Evolutionary conservation across 1,140 invertebrate species (phyloP).

Genomic region (Megalonaias nervosa): DNA sequence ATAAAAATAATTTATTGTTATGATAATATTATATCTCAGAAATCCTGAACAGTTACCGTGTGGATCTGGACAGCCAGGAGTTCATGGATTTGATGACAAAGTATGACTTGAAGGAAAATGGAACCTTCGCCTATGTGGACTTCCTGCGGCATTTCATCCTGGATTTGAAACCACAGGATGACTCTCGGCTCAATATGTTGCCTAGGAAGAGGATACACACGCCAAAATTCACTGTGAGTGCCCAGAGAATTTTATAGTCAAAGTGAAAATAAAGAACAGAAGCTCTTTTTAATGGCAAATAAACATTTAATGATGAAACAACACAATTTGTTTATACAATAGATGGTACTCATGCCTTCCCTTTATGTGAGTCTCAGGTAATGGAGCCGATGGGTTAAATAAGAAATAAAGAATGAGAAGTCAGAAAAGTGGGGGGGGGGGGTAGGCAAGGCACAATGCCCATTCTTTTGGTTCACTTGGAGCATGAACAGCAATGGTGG

Average conservation of each 20-base stretch:
- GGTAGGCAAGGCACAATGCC: no score
- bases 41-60: conserved; percentile 49
- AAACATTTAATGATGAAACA: no score
- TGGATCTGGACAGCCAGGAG: conserved; percentile 55
- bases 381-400: no score
- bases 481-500: no score
- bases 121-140: conserved; percentile 62
- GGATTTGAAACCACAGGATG: conserved; percentile 52
- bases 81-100: conserved; percentile 62
- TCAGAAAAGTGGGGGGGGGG: no score
- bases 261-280: background rate
- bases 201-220: conserved; percentile 45
- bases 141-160: conserved; percentile 68
- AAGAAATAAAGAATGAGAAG: no score
- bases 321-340: no score
- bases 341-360: no score
- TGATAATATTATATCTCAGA: conserved; percentile 46
- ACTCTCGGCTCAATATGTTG: conserved; percentile 23
- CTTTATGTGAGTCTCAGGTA: no score
- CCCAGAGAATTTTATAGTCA: background rate
- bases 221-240: conserved; percentile 46
- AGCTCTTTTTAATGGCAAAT: background rate
- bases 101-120: conserved; percentile 67
- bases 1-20: background rate
- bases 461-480: no score